Evolutionary conservation across 2,797 vertebrate species (phyloP).

Genomic region (Muscicapa comitata): DNA sequence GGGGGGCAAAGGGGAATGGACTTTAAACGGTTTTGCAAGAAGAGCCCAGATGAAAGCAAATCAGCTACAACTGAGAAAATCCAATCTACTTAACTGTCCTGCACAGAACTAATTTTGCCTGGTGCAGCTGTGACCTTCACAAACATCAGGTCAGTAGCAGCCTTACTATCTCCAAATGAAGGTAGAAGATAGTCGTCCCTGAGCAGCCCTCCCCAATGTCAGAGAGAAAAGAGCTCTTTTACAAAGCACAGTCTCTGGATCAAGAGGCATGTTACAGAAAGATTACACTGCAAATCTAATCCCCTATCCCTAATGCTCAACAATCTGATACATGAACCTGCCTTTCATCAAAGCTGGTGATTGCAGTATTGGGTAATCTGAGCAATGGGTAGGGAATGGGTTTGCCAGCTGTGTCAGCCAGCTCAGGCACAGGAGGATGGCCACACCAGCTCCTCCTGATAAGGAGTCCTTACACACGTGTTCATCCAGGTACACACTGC

Average conservation of each 20-base stretch:
- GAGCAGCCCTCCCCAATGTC: background rate
- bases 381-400: background rate
- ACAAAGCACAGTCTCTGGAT: background rate
- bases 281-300: slow-evolving; percentile 50
- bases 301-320: background rate
- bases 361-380: background rate
- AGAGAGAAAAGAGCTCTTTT: slow-evolving; percentile 26
- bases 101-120: slow-evolving; percentile 58
- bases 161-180: slow-evolving; percentile 22
- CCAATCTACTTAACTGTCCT: slow-evolving; percentile 54
- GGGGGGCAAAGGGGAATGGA: background rate
- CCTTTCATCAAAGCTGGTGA: background rate
- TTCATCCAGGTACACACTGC: background rate
- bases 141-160: slow-evolving; percentile 30
- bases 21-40: slow-evolving; percentile 31
- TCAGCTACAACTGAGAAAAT: slow-evolving; percentile 56
- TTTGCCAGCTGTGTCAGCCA: background rate
- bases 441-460: background rate
- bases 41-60: slow-evolving; percentile 40
- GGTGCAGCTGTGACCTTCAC: slow-evolving; percentile 43
- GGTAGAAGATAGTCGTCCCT: background rate
- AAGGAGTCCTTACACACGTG: background rate
- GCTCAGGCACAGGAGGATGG: background rate
- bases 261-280: slow-evolving; percentile 35
- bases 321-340: background rate